Conservation (phyloP, 2,888 invertebrate species). For the Nasonovia ribisnigri region DNA sequence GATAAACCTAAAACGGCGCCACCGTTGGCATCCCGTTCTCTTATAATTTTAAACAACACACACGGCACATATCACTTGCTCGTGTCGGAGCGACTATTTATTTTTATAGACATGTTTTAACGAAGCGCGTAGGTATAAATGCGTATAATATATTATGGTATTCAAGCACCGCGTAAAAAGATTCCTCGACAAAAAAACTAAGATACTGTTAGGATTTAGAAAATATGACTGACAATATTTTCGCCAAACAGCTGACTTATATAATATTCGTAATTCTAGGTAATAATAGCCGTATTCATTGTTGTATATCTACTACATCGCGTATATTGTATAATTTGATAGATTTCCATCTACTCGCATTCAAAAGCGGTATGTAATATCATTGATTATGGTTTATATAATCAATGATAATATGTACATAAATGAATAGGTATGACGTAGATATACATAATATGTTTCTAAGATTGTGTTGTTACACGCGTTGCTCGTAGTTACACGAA, state of each 20-base stretch:
- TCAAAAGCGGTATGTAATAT: neutral
- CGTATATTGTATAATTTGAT: neutral
- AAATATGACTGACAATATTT: neutral
- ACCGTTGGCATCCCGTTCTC: neutral
- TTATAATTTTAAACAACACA: neutral
- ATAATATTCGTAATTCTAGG: neutral
- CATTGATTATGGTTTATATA: too few species aligned
- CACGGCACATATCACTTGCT: neutral
- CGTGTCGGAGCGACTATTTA: neutral
- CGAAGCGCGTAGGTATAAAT: neutral
- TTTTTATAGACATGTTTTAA: neutral
- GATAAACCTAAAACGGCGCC: neutral
- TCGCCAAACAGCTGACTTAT: neutral
- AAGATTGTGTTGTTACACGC: slow-evolving; percentile 55
- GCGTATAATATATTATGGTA: neutral
- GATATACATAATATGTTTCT: too few species aligned
- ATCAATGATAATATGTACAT: too few species aligned
- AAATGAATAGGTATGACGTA: neutral
- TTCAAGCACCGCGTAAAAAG: neutral
- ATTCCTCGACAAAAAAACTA: neutral
- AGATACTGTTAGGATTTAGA: neutral
- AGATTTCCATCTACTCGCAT: slow-evolving; percentile 14
- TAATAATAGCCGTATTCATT: neutral
- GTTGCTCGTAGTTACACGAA: slow-evolving; percentile 52
- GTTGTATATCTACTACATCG: neutral